Evolutionary conservation across 1,140 invertebrate genomes (phyloP), one percentile per base, ranked within the genome.

Genomic region (Trachymyrmex cornetzi): DNA sequence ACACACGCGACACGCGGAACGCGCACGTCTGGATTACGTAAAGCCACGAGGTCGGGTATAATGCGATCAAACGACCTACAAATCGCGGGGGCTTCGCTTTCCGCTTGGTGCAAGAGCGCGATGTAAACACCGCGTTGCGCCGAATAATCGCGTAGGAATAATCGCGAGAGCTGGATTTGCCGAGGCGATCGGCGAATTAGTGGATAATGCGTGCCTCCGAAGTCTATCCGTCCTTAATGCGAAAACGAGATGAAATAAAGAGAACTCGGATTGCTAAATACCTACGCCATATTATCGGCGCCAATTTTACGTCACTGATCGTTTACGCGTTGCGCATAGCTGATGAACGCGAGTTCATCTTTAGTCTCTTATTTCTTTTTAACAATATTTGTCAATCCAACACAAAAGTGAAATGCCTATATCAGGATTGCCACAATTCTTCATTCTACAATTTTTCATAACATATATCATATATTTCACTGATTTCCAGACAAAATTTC

Each of bases 51-150:
- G 67, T 71, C 34, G 55, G 67, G 72, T 90, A 89, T 91, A 92
- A 90, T 87, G 75, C 91, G 91, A 93, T 92, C 92, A 88, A 93
- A 93, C 90, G 93, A 93, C 92, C 93, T 94, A 94, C 92, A 94
- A 94, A 94, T 94, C 92, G 90, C 91, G 85, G 89, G 80, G 86
- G 88, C 87, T 92, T 92, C 85, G 87, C 88, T 91, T 91, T 90
- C 89, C 89, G 89, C 87, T 90, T 89, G 89, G 89, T 69, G 77
- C 77, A 75, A 86, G 72, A 77, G 77, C 86, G 86, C 85, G 79
- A 90, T 27, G 87, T 88, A 77, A 66, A 89, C 79, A 77, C 84
- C 69, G 38, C 38, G n/a, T 11, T 12, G 24, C 34, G 30, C 30
- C 53, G n/a, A n/a, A n/a, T n/a, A n/a, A n/a, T n/a, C n/a, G 75